phyloP scores from a whole-genome alignment of 1,140 invertebrate species.

The Anastatus disparis region DNA sequence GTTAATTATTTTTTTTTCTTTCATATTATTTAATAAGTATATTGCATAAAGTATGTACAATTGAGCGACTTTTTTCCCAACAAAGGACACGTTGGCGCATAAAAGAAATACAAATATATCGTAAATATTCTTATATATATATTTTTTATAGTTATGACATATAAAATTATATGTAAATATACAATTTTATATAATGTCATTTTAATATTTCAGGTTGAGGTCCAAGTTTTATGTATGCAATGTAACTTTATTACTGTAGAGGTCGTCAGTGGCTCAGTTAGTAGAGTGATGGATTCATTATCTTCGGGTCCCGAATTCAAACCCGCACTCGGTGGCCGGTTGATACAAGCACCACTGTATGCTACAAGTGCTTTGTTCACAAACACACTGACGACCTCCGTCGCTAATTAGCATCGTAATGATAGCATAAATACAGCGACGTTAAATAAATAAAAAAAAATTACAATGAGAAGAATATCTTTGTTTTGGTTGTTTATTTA shows the following conservation, averaged over 20 bases:
- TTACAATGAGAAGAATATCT: background rate
- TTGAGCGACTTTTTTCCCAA: background rate
- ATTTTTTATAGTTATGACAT: slow-evolving; percentile 10
- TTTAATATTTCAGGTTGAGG: background rate
- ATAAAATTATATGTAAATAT: slow-evolving; percentile 35
- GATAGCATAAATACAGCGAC: too few relatives aligned
- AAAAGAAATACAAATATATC: slow-evolving; percentile 4
- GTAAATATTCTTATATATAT: background rate
- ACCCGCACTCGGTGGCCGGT: too few relatives aligned
- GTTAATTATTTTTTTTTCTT: too few relatives aligned
- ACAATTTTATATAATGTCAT: slow-evolving; percentile 27
- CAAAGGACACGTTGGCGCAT: background rate
- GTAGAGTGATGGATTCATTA: too few relatives aligned
- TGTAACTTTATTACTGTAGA: too few relatives aligned
- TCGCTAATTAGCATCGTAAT: too few relatives aligned
- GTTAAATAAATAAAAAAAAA: too few relatives aligned
- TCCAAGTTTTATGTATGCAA: background rate
- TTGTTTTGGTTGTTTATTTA: background rate
- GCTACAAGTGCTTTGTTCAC: too few relatives aligned
- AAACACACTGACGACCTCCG: too few relatives aligned
- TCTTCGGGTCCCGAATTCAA: too few relatives aligned
- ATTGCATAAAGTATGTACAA: slow-evolving; percentile 2
- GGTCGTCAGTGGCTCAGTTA: too few relatives aligned
- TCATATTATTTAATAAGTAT: background rate
- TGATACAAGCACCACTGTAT: too few relatives aligned